Percentiles rank a stretch among this genome's conserved stretches.
Evolutionary conservation across 2,113 vertebrate genomes (phyloP).

Genomic region (Cacatua alba): DNA sequence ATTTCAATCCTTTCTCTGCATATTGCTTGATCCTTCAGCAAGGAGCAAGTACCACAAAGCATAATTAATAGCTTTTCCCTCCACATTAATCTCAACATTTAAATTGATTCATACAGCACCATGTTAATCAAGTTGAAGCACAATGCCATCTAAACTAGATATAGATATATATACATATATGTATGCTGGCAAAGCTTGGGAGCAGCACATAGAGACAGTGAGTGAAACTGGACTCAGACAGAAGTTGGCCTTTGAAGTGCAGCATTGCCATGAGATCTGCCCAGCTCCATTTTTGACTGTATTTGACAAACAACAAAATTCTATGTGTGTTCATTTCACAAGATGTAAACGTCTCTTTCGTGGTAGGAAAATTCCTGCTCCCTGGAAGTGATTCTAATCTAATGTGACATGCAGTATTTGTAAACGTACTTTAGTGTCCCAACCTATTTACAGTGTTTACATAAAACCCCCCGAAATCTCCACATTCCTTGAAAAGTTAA

Average conservation of each 20-base stretch:
- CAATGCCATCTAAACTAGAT: neutral
- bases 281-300: constrained; percentile 63
- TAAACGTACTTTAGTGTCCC: constrained; percentile 70
- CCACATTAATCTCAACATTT: neutral
- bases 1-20: neutral
- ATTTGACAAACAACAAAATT: constrained; percentile 31
- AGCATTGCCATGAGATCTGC: constrained; percentile 62
- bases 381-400: constrained; percentile 74
- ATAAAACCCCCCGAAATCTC: constrained; percentile 70
- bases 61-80: neutral
- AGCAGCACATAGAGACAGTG: accelerated
- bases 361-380: constrained; percentile 67
- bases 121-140: neutral
- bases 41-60: neutral
- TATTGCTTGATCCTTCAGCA: neutral
- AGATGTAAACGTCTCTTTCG: constrained; percentile 68
- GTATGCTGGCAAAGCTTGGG: neutral
- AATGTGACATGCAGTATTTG: constrained; percentile 75
- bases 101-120: neutral
- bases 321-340: constrained; percentile 70
- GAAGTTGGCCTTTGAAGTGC: constrained; percentile 39
- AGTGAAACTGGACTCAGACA: constrained; percentile 5
- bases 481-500: constrained; percentile 57
- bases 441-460: constrained; percentile 77
- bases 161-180: neutral